Percentiles rank a stretch among this genome's conserved stretches.
Evolutionary conservation across 2,888 invertebrate genomes (phyloP).

Genomic region (Eupsilia transversa): DNA sequence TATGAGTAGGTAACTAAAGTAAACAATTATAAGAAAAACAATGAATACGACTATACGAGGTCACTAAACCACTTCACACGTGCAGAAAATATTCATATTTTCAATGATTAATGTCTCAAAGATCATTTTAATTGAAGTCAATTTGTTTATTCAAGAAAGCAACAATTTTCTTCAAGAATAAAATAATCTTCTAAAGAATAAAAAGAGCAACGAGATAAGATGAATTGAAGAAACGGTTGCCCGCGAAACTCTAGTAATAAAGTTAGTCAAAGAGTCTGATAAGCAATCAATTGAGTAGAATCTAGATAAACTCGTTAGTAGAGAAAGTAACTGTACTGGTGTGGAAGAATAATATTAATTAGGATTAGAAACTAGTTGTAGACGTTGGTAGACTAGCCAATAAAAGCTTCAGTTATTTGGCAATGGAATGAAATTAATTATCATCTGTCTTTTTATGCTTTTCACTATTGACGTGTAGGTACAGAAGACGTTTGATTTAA

Average conservation of each 20-base stretch:
- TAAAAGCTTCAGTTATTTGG: conserved; percentile 25
- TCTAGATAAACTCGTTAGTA: conserved; percentile 56
- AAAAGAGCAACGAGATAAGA: conserved; percentile 38
- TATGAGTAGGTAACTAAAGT: conserved; percentile 29
- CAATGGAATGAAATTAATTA: conserved; percentile 22
- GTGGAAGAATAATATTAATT: conserved; percentile 53
- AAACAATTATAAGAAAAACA: conserved; percentile 42
- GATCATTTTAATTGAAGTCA: not conserved
- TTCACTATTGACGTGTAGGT: not conserved
- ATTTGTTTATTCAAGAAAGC: conserved; percentile 13
- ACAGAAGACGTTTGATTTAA: not conserved
- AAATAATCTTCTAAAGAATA: conserved; percentile 27
- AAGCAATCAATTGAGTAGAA: conserved; percentile 50
- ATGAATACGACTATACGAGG: not conserved
- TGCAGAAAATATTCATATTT: conserved; percentile 8
- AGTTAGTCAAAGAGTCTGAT: conserved; percentile 38
- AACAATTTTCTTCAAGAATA: conserved; percentile 13
- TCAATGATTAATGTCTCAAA: conserved; percentile 19
- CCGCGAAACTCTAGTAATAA: conserved; percentile 32
- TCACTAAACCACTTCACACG: conserved; percentile 23
- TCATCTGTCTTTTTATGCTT: not conserved
- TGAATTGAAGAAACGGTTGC: conserved; percentile 23
- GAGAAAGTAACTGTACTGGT: conserved; percentile 51
- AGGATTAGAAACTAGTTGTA: conserved; percentile 53
- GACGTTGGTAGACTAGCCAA: conserved; percentile 8